Evolutionary conservation across 1,140 invertebrate species (phyloP), one percentile per base, ranked within the genome.

Genomic region (Micrasema minimum): DNA sequence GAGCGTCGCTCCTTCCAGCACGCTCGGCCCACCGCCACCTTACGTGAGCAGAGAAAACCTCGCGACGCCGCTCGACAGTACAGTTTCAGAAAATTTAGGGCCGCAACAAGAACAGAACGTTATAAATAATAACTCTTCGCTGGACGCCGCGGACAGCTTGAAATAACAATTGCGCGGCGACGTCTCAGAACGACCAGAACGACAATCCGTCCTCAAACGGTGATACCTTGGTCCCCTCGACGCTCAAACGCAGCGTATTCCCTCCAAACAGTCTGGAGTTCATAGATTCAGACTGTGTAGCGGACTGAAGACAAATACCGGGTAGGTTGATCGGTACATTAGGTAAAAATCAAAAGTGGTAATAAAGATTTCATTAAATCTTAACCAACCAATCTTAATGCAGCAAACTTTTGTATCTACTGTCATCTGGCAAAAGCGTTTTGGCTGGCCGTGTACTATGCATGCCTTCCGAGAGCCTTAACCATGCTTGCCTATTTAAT

Each of bases 11-110:
- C 80, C 80, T 0, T 48, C 77, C 18, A 87, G 87, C 65, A 59
- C 78, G 6, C 80, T 77, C 35, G 86, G 86, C 2, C 87, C 87
- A 0, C 87, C 87, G 1, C 87, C 87, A 0, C 85, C 86, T 12
- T 88, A 88, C 69, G 72, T 83, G 2, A 86, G 85, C 23, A 76
- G 81, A 35, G 87, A 87, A 57, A 81, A 83, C 68, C 72, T 83
- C 26, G 79, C 14, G 72, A 65, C 46, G 46, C 16, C 16, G 18
- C 16, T 10, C 3, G 46, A 16, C 16, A 18, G 46, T 7, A 48
- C 11, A 18, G 18, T 11, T 5, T 20, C 46, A 9, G 26, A 37
- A n/a, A 57, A 57, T 37, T 16, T 12, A 31, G 53, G 14, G 23
- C 10, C n/a, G 11, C 12, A 2, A 35, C 4, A 2, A 14, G 31